These are phyloP conservation scores for Lamellibrachia columna DNA, from an alignment of 2,888 invertebrate genomes.

Conservation along the genomic window DNA sequence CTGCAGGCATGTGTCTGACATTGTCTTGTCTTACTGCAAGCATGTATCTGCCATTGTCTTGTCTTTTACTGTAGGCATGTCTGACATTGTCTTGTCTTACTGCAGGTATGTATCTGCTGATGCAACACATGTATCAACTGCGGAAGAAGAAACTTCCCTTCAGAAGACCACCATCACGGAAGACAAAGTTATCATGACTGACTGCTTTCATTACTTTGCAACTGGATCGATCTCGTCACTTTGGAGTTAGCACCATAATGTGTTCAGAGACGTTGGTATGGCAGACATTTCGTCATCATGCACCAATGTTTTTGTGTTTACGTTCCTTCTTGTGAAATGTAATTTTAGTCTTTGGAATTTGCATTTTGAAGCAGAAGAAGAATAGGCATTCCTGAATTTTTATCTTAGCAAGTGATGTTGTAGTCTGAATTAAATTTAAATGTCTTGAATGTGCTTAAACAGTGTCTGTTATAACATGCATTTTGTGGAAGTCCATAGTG, in stretches of 20 bases:
- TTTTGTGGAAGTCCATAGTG: no score
- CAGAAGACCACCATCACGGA: neutral
- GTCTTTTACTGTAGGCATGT: no score
- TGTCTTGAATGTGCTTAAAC: neutral
- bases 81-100: neutral
- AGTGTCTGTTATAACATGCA: neutral
- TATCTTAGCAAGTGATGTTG: neutral
- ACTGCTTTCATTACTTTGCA: neutral
- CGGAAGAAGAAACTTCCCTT: constrained; percentile 38
- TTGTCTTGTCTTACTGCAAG: constrained; percentile 31
- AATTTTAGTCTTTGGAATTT: neutral
- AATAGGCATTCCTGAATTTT: neutral
- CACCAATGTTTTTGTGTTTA: neutral
- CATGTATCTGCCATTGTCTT: constrained; percentile 28
- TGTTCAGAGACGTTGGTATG: neutral
- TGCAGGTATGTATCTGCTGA: constrained; percentile 40
- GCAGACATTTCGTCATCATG: neutral
- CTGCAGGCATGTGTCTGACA: no score
- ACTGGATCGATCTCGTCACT: neutral
- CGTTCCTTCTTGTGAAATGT: neutral
- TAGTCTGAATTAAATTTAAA: neutral
- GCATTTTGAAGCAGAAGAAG: neutral
- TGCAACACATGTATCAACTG: constrained; percentile 42
- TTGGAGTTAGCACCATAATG: neutral
- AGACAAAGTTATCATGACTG: neutral